Evolutionary conservation across 2,888 invertebrate species (phyloP), one percentile per base, ranked within the genome.

Genomic region (Oxystoma pomonae): DNA sequence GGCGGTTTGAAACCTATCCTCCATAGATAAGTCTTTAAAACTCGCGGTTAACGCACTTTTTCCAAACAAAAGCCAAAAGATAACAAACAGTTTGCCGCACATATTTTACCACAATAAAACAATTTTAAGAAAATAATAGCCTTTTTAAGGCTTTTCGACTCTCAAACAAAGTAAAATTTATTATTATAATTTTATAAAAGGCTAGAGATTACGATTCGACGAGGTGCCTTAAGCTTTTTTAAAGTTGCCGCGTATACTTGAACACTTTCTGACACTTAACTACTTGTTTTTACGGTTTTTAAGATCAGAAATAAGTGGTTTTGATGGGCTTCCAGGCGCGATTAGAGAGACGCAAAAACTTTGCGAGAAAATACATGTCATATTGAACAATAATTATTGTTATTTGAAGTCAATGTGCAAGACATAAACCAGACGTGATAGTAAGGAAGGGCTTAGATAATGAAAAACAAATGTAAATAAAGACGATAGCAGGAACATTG

Each of bases 1-100:
- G 78, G 75, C 83, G 78, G 74, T 83, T 81, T 72, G 83, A 76
- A 77, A 74, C 57, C 65, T 72, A 52, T 69, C 68, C 19, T 68
- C 68, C 18, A 68, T 68, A 61, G 35, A 35, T 12, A 35, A 35
- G 12, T 35, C 35, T 35, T 35, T 35, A 35, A 35, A 35, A 35
- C 35, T 35, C 3, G 35, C 3, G 35, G 12, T 35, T 12, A 3
- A 12, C 12, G 35, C 35, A 35, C 35, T 35, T 7, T 35, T 35
- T 35, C 12, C 35, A 35, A 35, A 35, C 35, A 35, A 35, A 35
- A 35, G 35, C 35, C 35, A 35, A 7, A 35, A 3, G 35, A 35
- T 35, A 35, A 35, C 35, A 35, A 3, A 35, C 12, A 35, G 35
- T 35, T 35, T 35, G 35, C 12, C 35, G 35, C 35, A 35, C 12